These are phyloP conservation scores for Chloromyia formosa DNA, from an alignment of 2,888 invertebrate genomes.

Conservation along the genomic window DNA sequence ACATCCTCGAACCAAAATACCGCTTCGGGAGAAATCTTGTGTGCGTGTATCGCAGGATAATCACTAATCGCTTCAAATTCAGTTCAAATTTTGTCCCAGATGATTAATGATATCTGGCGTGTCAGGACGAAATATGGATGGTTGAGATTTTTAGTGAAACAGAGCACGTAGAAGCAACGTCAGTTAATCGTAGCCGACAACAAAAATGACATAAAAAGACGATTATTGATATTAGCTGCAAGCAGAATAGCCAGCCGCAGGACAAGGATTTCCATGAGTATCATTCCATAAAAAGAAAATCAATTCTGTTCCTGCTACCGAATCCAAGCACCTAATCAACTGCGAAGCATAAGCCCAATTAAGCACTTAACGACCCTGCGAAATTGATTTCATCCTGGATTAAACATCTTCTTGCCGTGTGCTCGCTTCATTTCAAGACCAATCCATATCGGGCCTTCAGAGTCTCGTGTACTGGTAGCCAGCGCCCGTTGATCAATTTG, in stretches of 20 bases:
- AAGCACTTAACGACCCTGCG: constrained; percentile 42
- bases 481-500: constrained; percentile 21
- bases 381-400: constrained; percentile 40
- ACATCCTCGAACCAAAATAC: not conserved
- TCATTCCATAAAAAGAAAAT: not conserved
- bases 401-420: not conserved
- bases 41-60: constrained; percentile 27
- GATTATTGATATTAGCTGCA: constrained; percentile 28
- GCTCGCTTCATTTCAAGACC: not conserved
- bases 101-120: constrained; percentile 33
- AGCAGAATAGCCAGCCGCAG: not conserved
- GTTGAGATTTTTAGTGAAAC: constrained; percentile 27
- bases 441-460: not conserved
- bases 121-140: constrained; percentile 26
- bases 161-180: constrained; percentile 33
- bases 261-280: not conserved
- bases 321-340: constrained; percentile 35
- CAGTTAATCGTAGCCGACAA: constrained; percentile 29
- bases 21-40: not conserved
- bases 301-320: not conserved
- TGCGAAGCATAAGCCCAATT: constrained; percentile 41
- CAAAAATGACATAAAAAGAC: constrained; percentile 35
- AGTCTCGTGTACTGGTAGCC: not conserved
- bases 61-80: constrained; percentile 41
- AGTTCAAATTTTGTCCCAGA: constrained; percentile 23